phyloP scores from a whole-genome alignment of 1,140 invertebrate genomes.

The Philotrypesis tridentata region DNA sequence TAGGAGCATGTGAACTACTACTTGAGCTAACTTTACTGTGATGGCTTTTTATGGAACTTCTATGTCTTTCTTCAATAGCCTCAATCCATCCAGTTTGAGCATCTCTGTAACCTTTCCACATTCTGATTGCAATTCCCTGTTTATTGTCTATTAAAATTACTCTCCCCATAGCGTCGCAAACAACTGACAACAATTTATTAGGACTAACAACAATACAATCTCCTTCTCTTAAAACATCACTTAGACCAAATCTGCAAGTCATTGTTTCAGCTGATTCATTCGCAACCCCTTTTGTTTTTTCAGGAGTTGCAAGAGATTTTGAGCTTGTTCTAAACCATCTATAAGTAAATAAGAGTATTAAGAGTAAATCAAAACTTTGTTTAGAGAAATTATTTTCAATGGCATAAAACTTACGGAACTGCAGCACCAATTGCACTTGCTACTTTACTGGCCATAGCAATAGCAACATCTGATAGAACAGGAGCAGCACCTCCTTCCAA shows the following conservation, averaged over 20 bases:
- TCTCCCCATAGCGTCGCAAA: slow-evolving; percentile 90
- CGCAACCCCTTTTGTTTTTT: slow-evolving; percentile 68
- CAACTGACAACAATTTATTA: slow-evolving; percentile 84
- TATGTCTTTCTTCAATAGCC: slow-evolving; percentile 79
- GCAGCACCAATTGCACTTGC: slow-evolving; percentile 83
- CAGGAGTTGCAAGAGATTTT: slow-evolving; percentile 61
- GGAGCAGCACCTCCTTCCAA: slow-evolving; percentile 86
- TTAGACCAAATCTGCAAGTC: slow-evolving; percentile 86
- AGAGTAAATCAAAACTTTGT: neutral
- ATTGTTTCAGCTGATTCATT: slow-evolving; percentile 78
- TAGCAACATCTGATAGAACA: slow-evolving; percentile 88
- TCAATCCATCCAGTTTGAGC: slow-evolving; percentile 94
- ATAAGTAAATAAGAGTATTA: slow-evolving; percentile 2
- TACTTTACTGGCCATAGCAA: slow-evolving; percentile 91
- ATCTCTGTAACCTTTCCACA: slow-evolving; percentile 96
- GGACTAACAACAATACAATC: slow-evolving; percentile 84
- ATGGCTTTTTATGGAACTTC: slow-evolving; percentile 62
- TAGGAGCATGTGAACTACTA: slow-evolving; percentile 51
- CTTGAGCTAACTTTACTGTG: slow-evolving; percentile 68
- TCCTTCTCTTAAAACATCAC: slow-evolving; percentile 85
- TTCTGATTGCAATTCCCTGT: slow-evolving; percentile 85
- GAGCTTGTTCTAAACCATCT: slow-evolving; percentile 75
- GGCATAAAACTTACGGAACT: slow-evolving; percentile 82
- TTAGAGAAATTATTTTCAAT: neutral
- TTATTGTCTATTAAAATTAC: slow-evolving; percentile 89